Evolutionary conservation across 2,888 invertebrate genomes (phyloP).

Genomic region (Drosophila borborema): DNA sequence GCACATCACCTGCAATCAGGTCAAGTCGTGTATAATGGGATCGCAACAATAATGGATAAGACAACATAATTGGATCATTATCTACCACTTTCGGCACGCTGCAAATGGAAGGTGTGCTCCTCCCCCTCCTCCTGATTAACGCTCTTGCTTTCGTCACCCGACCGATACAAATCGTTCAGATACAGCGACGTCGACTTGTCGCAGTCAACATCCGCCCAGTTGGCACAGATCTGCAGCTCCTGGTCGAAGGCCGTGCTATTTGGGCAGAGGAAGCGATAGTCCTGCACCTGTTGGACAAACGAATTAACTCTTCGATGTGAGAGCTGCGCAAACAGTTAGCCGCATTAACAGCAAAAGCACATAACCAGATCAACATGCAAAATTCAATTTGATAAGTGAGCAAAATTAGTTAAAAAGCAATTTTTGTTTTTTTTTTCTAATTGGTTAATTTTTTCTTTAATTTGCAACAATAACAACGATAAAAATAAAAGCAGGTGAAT

Average conservation of each 20-base stretch:
- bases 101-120: constrained; percentile 90
- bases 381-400: constrained; percentile 60
- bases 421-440: neutral
- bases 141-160: constrained; percentile 85
- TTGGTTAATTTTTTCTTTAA: constrained; percentile 5
- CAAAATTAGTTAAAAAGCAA: constrained; percentile 53
- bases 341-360: constrained; percentile 59
- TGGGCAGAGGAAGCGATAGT: constrained; percentile 95
- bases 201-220: constrained; percentile 96
- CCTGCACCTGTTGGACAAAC: constrained; percentile 87
- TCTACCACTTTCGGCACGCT: constrained; percentile 89
- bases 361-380: constrained; percentile 75
- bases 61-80: constrained; percentile 39
- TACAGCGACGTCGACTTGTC: constrained; percentile 92
- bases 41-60: constrained; percentile 1
- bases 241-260: constrained; percentile 96
- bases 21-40: constrained; percentile 15
- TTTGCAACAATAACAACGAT: constrained; percentile 18
- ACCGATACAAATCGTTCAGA: constrained; percentile 92
- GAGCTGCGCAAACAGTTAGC: constrained; percentile 60
- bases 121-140: constrained; percentile 90
- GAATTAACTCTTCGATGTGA: constrained; percentile 75
- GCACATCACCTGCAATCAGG: constrained; percentile 78
- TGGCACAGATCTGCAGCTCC: constrained; percentile 95
- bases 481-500: neutral